Evolutionary conservation across 2,113 vertebrate species (phyloP).

Genomic region (Pterocles gutturalis): DNA sequence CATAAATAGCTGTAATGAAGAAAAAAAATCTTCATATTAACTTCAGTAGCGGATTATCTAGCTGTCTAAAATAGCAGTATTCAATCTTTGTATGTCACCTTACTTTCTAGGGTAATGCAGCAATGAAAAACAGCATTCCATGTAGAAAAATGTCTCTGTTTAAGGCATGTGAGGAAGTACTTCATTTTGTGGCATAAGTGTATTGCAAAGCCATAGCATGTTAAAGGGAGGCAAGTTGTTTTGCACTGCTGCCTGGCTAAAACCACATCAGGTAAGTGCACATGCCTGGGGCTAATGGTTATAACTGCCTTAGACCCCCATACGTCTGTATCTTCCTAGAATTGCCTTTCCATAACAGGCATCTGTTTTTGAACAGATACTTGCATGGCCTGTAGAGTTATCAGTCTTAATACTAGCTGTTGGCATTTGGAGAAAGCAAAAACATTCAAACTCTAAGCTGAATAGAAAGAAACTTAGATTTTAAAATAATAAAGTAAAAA

Average conservation of each 20-base stretch:
- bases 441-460: not conserved
- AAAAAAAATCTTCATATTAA: not conserved
- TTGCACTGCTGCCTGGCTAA: not conserved
- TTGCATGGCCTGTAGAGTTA: not conserved
- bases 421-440: not conserved
- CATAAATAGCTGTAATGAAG: not conserved
- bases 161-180: not conserved
- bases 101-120: not conserved
- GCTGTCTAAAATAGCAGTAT: not conserved
- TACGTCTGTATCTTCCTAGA: accelerated
- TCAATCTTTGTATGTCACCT: not conserved
- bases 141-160: not conserved
- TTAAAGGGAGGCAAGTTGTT: not conserved
- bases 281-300: not conserved
- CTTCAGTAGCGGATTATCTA: not conserved
- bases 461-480: not conserved
- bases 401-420: not conserved
- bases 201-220: not conserved
- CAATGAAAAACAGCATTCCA: not conserved
- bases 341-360: not conserved
- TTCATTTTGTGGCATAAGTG: not conserved
- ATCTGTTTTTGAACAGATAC: not conserved
- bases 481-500: not conserved
- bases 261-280: accelerated
- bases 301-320: not conserved